Percentiles rank a stretch among this genome's conserved stretches.
Evolutionary conservation across 2,888 invertebrate species (phyloP).

Genomic region (Uloborus plumipes): DNA sequence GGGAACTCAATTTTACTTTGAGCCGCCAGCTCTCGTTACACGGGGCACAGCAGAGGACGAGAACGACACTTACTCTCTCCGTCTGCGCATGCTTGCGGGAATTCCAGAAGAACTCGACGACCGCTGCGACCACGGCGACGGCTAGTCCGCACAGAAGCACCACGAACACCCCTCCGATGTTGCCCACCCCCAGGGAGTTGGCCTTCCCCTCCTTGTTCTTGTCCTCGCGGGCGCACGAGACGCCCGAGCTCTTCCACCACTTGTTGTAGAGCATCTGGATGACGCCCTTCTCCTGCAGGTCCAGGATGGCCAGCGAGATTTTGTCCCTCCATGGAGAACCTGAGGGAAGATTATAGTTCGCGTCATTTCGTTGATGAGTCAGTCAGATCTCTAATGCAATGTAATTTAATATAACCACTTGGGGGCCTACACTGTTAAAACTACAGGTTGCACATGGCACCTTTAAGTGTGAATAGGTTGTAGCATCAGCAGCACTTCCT

Average conservation of each 20-base stretch:
- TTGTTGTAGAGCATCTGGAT: conserved; percentile 94
- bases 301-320: conserved; percentile 92
- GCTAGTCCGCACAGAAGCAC: conserved; percentile 93
- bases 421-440: too few species aligned
- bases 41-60: neutral
- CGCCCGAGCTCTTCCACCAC: conserved; percentile 98
- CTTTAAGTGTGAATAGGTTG: too few species aligned
- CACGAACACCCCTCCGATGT: conserved; percentile 94
- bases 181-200: conserved; percentile 90
- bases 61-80: conserved; percentile 61
- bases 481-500: too few species aligned
- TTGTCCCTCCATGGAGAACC: conserved; percentile 94
- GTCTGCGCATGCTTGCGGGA: conserved; percentile 85
- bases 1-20: too few species aligned
- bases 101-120: conserved; percentile 95
- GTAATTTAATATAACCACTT: too few species aligned
- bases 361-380: neutral
- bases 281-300: conserved; percentile 91
- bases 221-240: conserved; percentile 87
- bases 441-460: too few species aligned
- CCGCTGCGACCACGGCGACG: conserved; percentile 90
- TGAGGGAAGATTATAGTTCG: neutral
- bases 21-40: too few species aligned
- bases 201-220: conserved; percentile 92
- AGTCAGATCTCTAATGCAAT: too few species aligned